Evolutionary conservation across 2,888 invertebrate genomes (phyloP), one percentile per base, ranked within the genome.

Genomic region (Lasius fuliginosus): DNA sequence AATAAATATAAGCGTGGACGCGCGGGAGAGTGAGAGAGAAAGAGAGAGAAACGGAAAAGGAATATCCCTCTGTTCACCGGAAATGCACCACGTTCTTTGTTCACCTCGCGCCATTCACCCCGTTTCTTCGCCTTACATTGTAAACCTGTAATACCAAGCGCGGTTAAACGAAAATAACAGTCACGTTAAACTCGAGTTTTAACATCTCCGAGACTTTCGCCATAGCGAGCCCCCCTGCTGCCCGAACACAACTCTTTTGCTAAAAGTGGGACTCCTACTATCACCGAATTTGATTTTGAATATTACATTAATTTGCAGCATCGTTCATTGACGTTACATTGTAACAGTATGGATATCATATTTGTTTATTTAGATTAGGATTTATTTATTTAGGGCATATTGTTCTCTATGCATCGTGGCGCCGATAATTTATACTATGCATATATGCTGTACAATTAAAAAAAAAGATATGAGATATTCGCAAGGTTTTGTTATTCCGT

Each of bases 141-240:
- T 46, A 62, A 81, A 49, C 33, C 33, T 27, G 33, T 33, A 23
- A 58, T 69, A 36, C 36, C 46, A 69, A 60, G 79, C 60, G 46
- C 60, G n/a, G 36, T 71, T 33, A 71, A 81, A 36, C 27, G 60
- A 71, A 68, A 81, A 81, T 60, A 81, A 71, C 79, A 65, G 69
- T 27, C 42, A 33, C 79, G 60, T 69, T 81, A 81, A 71, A 62
- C 23, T 27, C 18, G 79, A 62, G 46, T 71, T 71, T 49, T 62
- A 62, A 60, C 71, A n/a, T 69, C 69, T 18, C 18, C 23, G 23
- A 67, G 53, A 3, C 56, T 4, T 27, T 27, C 23, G 11, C 62
- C 3, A 11, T 12, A 8, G 27, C 6, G 15, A 27, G n/a, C 11
- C 18, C 30, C 11, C 18, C 30, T 9, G 40, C 12, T 40, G n/a